Percentiles rank a stretch among this genome's conserved stretches.
Evolutionary conservation across 2,113 vertebrate genomes (phyloP).

Genomic region (Martes martes): DNA sequence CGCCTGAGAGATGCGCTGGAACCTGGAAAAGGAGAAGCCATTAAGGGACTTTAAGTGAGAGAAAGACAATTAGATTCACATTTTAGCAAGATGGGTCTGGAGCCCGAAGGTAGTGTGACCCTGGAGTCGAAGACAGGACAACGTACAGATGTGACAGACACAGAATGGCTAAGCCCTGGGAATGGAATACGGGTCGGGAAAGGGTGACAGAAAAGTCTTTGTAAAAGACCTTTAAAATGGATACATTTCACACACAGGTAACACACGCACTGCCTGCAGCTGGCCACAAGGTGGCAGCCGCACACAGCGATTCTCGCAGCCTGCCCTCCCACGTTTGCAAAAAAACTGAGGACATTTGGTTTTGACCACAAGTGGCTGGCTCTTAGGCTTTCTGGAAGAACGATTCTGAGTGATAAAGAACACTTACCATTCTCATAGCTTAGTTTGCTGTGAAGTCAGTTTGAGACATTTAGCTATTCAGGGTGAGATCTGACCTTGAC

Average conservation of each 20-base stretch:
- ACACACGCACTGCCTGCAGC: background rate
- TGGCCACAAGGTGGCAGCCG: constrained; percentile 57
- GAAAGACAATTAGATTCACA: background rate
- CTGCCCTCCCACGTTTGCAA: no score
- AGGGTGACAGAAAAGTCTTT: background rate
- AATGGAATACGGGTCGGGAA: background rate
- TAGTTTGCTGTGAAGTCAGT: background rate
- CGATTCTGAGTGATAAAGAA: background rate
- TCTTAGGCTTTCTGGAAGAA: background rate
- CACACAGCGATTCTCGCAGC: background rate
- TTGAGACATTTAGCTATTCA: background rate
- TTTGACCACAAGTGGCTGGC: background rate
- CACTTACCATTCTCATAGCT: background rate
- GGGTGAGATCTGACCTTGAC: background rate
- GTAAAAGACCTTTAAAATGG: background rate
- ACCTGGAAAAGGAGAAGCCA: background rate
- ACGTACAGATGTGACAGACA: background rate
- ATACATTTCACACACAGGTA: background rate
- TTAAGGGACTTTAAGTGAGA: background rate
- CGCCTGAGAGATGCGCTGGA: background rate
- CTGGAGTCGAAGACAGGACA: background rate
- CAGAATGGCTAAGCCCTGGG: background rate
- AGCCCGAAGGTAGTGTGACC: background rate
- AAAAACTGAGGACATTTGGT: background rate
- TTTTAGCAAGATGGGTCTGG: background rate